A percentile compares a stretch with the other conserved stretches of the same genome.
Conservation (phyloP, 2,888 invertebrate species). For the Drosophila fungiperda region DNA sequence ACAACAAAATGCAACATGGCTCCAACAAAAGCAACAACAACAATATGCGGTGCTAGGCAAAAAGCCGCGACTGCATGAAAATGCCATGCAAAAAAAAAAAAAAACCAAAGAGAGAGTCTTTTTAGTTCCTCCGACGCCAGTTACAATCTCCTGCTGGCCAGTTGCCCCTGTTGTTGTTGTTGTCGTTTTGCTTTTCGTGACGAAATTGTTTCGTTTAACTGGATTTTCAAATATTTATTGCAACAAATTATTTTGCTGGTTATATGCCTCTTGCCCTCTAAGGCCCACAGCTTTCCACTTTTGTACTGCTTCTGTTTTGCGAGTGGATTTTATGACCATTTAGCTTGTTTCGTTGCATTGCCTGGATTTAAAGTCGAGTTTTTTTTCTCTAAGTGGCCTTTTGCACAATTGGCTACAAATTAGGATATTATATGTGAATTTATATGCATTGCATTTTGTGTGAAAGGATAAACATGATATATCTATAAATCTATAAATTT, state of each 20-base stretch:
- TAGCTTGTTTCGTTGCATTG: slow-evolving; percentile 57
- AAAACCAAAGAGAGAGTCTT: slow-evolving; percentile 5
- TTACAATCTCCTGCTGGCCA: slow-evolving; percentile 28
- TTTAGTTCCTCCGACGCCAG: slow-evolving; percentile 12
- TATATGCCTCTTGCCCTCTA: slow-evolving; percentile 42
- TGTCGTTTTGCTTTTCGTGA: slow-evolving; percentile 63
- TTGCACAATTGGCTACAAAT: slow-evolving; percentile 55
- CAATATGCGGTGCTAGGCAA: slow-evolving; percentile 51
- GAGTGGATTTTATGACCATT: slow-evolving; percentile 72
- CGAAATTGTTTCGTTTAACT: slow-evolving; percentile 81
- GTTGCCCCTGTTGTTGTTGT: slow-evolving; percentile 25
- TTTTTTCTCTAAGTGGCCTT: slow-evolving; percentile 27
- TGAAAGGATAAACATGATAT: neutral
- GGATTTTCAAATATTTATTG: slow-evolving; percentile 82
- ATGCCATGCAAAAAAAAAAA: slow-evolving; percentile 35
- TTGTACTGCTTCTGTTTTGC: slow-evolving; percentile 5
- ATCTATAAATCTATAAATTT: too few species aligned
- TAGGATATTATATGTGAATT: slow-evolving; percentile 31
- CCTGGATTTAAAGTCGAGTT: slow-evolving; percentile 48
- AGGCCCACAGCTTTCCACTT: neutral
- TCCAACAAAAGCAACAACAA: slow-evolving; percentile 43
- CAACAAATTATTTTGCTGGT: slow-evolving; percentile 77
- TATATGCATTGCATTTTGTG: slow-evolving; percentile 1
- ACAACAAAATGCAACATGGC: slow-evolving; percentile 70
- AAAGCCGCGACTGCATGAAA: slow-evolving; percentile 56